Evolutionary conservation across 2,113 vertebrate genomes (phyloP).

Genomic region (Euleptes europaea): DNA sequence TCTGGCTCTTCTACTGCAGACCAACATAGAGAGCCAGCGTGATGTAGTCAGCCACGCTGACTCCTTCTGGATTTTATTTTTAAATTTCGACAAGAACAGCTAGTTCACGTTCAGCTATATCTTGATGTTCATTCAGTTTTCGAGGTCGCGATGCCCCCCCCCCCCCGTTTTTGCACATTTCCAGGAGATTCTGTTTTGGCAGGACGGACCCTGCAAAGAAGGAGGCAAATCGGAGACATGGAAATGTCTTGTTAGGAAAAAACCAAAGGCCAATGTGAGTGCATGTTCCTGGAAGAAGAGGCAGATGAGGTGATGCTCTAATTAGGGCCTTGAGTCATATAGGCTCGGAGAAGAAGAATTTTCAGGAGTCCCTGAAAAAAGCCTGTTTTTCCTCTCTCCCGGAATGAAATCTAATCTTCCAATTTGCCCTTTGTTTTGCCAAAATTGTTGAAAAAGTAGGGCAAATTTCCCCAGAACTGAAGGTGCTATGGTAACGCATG

Average conservation of each 20-base stretch:
- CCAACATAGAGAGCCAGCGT: no score
- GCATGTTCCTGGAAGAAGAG: no score
- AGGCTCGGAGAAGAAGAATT: background rate
- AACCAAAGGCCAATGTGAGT: rapidly evolving
- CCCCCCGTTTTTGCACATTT: background rate
- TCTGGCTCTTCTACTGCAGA: no score
- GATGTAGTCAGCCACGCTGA: no score
- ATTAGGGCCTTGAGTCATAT: background rate
- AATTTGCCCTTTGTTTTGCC: background rate
- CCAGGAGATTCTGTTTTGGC: background rate
- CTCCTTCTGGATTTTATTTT: background rate
- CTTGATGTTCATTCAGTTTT: no score
- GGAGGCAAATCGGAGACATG: rapidly evolving
- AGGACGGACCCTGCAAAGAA: background rate
- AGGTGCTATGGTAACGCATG: background rate
- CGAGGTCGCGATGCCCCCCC: no score
- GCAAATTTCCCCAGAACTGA: background rate
- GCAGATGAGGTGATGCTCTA: background rate
- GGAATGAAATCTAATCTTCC: background rate
- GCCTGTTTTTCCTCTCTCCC: no score
- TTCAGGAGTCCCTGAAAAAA: background rate
- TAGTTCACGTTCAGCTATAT: no score
- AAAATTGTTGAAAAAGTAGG: background rate
- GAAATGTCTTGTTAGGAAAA: rapidly evolving
- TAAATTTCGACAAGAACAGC: no score